phyloP scores from a whole-genome alignment of 2,797 vertebrate species.

The Carcharodon carcharias region DNA sequence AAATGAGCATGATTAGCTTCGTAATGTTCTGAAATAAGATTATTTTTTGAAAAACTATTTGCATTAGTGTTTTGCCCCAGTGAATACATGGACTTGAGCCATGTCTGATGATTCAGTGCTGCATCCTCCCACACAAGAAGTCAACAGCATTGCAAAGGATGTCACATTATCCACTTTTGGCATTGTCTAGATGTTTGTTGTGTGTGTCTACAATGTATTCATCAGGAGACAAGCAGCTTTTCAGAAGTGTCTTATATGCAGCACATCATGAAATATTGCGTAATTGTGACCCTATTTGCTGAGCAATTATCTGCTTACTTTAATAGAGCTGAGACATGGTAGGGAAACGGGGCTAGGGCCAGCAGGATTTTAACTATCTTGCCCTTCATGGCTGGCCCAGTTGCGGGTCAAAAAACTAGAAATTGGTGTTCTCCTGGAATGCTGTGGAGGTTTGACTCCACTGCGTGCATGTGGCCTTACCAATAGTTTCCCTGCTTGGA shows the following conservation, averaged over 20 bases:
- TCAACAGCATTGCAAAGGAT: not conserved
- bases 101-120: not conserved
- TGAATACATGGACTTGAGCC: not conserved
- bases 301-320: not conserved
- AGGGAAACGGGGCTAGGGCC: too few species aligned
- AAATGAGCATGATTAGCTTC: not conserved
- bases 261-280: too few species aligned
- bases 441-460: not conserved
- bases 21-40: not conserved
- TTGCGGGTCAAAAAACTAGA: too few species aligned
- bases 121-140: not conserved
- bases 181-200: not conserved
- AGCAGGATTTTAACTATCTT: not conserved
- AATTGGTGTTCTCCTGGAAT: not conserved
- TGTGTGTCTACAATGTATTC: not conserved
- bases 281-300: not conserved
- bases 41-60: not conserved
- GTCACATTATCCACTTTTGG: not conserved
- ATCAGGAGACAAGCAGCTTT: not conserved
- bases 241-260: not conserved
- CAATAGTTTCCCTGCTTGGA: not conserved
- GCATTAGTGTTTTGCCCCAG: not conserved
- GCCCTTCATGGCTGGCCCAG: not conserved
- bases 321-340: not conserved
- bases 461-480: not conserved